These are phyloP conservation scores for Hyaena hyaena DNA, from an alignment of 2,113 vertebrate species.

Conservation along the genomic window DNA sequence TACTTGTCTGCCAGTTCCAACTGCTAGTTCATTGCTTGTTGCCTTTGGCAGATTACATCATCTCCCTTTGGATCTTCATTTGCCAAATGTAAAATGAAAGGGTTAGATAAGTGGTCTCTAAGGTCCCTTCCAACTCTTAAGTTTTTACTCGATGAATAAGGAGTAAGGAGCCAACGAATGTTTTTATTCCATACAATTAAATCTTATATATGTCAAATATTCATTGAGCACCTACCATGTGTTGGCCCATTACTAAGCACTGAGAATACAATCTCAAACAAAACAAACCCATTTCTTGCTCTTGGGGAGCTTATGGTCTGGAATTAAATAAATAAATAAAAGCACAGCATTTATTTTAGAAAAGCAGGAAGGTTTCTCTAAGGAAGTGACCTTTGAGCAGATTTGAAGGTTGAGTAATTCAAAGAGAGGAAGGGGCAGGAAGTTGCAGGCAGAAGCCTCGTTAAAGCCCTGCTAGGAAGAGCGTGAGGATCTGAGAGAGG, in stretches of 20 bases:
- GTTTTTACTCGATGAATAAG: not conserved
- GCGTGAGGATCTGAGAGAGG: not conserved
- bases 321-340: slow-evolving; percentile 22
- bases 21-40: not conserved
- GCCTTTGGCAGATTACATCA: slow-evolving; percentile 61
- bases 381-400: slow-evolving; percentile 11
- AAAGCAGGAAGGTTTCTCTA: not conserved
- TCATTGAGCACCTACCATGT: not conserved
- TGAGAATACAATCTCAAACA: not conserved
- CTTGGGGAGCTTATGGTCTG: not conserved
- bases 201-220: not conserved
- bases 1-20: not conserved
- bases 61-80: slow-evolving; percentile 62
- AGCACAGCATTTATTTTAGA: not conserved
- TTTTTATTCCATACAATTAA: slow-evolving; percentile 18
- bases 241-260: not conserved
- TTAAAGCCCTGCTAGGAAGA: not conserved
- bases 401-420: not conserved
- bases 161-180: slow-evolving; percentile 5
- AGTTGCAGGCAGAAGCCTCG: not conserved
- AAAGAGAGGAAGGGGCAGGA: not conserved
- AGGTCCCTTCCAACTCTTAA: not conserved
- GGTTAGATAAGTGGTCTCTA: slow-evolving; percentile 39
- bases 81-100: slow-evolving; percentile 55
- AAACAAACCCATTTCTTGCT: not conserved